Conservation (phyloP, 2,888 invertebrate species). For the Criorhina ranunculi region DNA sequence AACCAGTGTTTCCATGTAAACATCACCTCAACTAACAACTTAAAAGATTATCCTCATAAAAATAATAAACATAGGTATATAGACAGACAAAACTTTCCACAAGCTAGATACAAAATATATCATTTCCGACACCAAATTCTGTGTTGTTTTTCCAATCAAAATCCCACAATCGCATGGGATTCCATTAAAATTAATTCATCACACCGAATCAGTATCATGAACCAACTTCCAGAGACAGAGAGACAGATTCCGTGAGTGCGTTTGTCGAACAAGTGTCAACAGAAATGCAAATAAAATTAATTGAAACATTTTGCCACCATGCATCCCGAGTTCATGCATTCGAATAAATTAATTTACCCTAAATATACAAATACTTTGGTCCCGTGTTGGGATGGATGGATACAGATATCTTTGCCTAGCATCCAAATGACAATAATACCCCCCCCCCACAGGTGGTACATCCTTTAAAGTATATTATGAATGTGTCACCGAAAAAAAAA, state of each 20-base stretch:
- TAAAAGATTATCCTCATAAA: constrained; percentile 65
- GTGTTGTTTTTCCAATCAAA: constrained; percentile 59
- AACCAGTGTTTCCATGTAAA: constrained; percentile 66
- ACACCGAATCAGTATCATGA: constrained; percentile 41
- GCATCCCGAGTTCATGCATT: constrained; percentile 81
- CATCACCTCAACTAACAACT: constrained; percentile 52
- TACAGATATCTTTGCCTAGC: constrained; percentile 1
- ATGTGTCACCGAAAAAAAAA: not conserved
- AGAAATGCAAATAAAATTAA: constrained; percentile 81
- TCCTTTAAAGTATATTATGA: constrained; percentile 40
- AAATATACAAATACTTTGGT: constrained; percentile 79
- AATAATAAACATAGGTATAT: constrained; percentile 43
- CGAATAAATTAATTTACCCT: constrained; percentile 84
- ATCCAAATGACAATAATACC: constrained; percentile 52
- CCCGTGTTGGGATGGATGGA: constrained; percentile 28
- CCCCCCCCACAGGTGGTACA: constrained; percentile 50
- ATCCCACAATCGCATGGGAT: constrained; percentile 63
- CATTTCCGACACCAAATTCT: constrained; percentile 24
- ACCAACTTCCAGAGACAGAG: constrained; percentile 13
- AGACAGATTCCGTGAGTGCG: constrained; percentile 40
- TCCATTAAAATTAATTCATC: constrained; percentile 75
- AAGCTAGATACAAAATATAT: constrained; percentile 7
- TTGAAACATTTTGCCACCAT: constrained; percentile 78
- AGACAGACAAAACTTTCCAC: constrained; percentile 19
- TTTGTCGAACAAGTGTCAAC: constrained; percentile 80